Evolutionary conservation across 2,113 vertebrate species (phyloP), one percentile per base, ranked within the genome.

Genomic region (Salvelinus fontinalis): DNA sequence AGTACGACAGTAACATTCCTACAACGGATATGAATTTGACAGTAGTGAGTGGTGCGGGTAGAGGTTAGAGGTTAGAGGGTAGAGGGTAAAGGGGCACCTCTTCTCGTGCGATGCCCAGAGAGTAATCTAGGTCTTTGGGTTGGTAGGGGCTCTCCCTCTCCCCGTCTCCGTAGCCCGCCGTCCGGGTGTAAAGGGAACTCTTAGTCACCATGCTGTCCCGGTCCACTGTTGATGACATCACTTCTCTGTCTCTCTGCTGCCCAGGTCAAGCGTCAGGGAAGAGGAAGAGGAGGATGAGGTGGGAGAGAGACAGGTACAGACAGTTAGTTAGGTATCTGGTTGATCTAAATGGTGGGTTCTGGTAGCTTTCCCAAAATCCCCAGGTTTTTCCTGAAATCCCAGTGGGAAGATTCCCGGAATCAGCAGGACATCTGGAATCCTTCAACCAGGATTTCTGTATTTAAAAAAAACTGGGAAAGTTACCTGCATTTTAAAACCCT

Each of bases 171-270:
- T 94, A 84, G 77, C 91, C 87, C 9, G 54, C 65, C 20, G 95
- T 90, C 87, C 93, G 92, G 62, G 95, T 88, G 84, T 98, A 98
- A 69, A 99, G 89, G 0, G 94, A 93, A 79, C 76, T 94, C 93
- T 97, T 98, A 81, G 95, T 96, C 79, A 97, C 93, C 44, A 89
- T 81, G 70, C 92, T 92, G 76, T 98, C 96, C 70, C 86, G 18
- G 4, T 54, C 51, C 51, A 54, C 5, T 54, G 51, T 18, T 54
- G 51, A 54, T 18, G 51, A 54, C 31, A 91, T 81, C 69, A 87
- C 68, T 48, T 99, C 97, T 90, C 94, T 95, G 94, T 99, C 97
- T 91, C 94, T 95, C 94, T 97, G 95, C 91, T 94, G 92, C 83
- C 86, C 81, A 79, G 51, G 51, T 54, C 12, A 54, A 71, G 86